Evolutionary conservation across 2,888 invertebrate genomes (phyloP).

Genomic region (Meliscaeva auricollis): DNA sequence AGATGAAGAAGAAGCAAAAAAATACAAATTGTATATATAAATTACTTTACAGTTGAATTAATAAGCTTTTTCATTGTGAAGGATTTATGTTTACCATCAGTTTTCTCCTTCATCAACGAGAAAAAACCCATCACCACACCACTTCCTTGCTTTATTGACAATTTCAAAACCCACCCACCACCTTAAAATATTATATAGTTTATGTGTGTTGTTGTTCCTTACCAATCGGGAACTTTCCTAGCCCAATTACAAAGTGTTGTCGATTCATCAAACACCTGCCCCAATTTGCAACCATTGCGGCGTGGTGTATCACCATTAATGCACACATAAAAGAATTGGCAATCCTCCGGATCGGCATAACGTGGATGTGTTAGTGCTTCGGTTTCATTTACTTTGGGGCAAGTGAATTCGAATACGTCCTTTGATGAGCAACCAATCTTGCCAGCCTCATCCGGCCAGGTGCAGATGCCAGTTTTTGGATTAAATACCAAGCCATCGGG

Average conservation of each 20-base stretch:
- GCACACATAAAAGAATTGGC: constrained; percentile 96
- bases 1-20: constrained; percentile 12
- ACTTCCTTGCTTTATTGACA: too few relatives aligned
- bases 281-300: constrained; percentile 93
- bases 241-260: constrained; percentile 93
- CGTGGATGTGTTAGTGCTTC: constrained; percentile 92
- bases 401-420: constrained; percentile 93
- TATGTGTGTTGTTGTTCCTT: constrained; percentile 79
- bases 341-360: constrained; percentile 94
- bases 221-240: constrained; percentile 95
- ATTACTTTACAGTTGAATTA: constrained; percentile 51
- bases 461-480: constrained; percentile 94
- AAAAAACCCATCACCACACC: background rate
- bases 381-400: constrained; percentile 91
- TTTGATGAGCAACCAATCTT: constrained; percentile 93
- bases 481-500: constrained; percentile 94
- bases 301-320: constrained; percentile 94
- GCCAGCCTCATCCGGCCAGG: constrained; percentile 96
- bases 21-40: constrained; percentile 32
- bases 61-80: constrained; percentile 48
- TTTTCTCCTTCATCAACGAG: too few relatives aligned
- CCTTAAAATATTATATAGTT: background rate
- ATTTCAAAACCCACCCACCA: background rate
- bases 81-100: background rate
- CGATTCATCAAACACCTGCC: constrained; percentile 94